A percentile compares a stretch with the other conserved stretches of the same genome.
Conservation (phyloP, 2,113 vertebrate genomes). For the Halichoerus grypus region DNA sequence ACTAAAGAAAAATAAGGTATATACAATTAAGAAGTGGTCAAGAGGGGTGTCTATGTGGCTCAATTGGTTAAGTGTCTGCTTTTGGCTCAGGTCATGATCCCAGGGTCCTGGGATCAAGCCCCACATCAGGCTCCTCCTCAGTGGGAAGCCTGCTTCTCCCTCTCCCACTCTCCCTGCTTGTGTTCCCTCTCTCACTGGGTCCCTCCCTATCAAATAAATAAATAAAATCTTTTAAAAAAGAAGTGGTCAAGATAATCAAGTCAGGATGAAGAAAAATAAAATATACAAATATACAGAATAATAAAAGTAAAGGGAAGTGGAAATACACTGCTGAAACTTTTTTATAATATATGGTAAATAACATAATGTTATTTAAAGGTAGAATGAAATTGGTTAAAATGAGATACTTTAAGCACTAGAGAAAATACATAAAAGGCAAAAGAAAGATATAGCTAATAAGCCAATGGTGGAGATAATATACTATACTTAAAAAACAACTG, state of each 20-base stretch:
- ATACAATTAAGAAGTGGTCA: not conserved
- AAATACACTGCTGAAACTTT: not conserved
- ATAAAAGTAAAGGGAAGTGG: not conserved
- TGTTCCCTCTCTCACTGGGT: too few species aligned
- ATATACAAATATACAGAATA: not conserved
- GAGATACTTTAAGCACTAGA: not conserved
- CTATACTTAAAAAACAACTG: not conserved
- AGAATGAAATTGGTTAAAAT: not conserved
- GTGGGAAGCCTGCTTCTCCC: too few species aligned
- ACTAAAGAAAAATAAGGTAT: not conserved
- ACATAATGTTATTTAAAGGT: not conserved
- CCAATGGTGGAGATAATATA: not conserved
- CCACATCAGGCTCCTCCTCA: too few species aligned
- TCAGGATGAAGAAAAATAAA: not conserved
- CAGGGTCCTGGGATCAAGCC: too few species aligned
- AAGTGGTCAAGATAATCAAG: not conserved
- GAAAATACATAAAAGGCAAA: not conserved
- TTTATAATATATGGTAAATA: not conserved
- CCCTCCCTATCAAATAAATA: too few species aligned
- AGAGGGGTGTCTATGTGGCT: not conserved
- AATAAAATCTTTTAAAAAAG: not conserved
- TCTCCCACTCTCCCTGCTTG: too few species aligned
- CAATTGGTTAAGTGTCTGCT: too few species aligned
- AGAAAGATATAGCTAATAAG: not conserved
- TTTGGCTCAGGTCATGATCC: too few species aligned